Conservation (phyloP, 1,140 invertebrate species). For the Listronotus bonariensis region DNA sequence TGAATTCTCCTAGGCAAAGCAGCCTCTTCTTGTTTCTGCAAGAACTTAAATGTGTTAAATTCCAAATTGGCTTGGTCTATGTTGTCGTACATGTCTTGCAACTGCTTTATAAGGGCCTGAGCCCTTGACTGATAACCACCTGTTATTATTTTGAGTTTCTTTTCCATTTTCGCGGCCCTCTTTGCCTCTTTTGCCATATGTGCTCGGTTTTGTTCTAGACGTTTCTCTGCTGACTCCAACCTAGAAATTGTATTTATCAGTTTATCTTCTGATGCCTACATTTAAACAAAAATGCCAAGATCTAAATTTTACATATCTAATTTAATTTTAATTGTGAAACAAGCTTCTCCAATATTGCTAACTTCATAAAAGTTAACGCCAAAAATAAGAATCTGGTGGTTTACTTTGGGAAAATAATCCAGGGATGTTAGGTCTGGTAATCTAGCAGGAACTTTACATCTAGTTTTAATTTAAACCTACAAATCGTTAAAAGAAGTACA, state of each 20-base stretch:
- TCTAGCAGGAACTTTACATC: too few species aligned
- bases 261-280: too few species aligned
- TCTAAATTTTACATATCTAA: too few species aligned
- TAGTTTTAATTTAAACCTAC: too few species aligned
- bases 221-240: conserved; percentile 90
- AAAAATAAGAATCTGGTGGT: too few species aligned
- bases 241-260: conserved; percentile 52
- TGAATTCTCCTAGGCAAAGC: conserved; percentile 86
- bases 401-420: too few species aligned
- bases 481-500: too few species aligned
- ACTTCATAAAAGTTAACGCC: too few species aligned
- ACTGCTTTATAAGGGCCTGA: conserved; percentile 88
- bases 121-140: conserved; percentile 87
- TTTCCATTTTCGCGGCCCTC: conserved; percentile 95
- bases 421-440: too few species aligned
- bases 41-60: conserved; percentile 88
- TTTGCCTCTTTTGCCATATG: conserved; percentile 97
- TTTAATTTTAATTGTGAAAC: too few species aligned
- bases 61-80: conserved; percentile 89
- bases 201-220: conserved; percentile 88
- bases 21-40: conserved; percentile 86
- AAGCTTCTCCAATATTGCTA: too few species aligned
- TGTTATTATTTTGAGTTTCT: conserved; percentile 93
- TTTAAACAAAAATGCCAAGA: too few species aligned
- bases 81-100: conserved; percentile 86